Evolutionary conservation across 2,113 vertebrate genomes (phyloP), one percentile per base, ranked within the genome.

Genomic region (Sebastes fasciatus): DNA sequence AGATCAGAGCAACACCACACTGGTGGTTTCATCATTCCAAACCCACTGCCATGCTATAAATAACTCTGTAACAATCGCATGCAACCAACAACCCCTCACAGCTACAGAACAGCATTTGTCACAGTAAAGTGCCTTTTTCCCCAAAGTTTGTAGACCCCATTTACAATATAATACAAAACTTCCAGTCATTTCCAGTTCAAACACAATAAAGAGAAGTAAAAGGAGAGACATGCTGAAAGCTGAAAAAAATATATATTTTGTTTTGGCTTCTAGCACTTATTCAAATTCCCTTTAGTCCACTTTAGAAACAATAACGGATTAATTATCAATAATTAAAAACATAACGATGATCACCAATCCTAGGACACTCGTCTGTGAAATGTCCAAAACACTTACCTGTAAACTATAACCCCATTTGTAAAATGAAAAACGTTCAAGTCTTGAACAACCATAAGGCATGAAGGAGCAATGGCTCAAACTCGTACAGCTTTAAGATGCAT

Each of bases 21-120:
- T 40, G 57, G 63, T 79, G 58, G 5, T 62, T 80, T 79, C 46
- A 40, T 82, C 76, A 61, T 48, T 79, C 71, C 34, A 46, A 34
- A 67, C 61, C 80, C 67, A 77, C 69, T 64, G 67, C 72, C 87
- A 86, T 88, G 87, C 85, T 86, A 74, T 46, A 81, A 78, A 87
- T 72, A 77, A 69, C 51, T 69, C 34, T 62, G 14, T 40, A 79
- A 87, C 52, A 84, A 65, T 85, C 26, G 79, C 89, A 91, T 93
- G 92, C 92, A 89, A 63, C 80, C 70, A 84, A 65, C 65, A 46
- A 34, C 13, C 46, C 62, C 19, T 74, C 8, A 68, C 34, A 77
- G 67, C 49, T 60, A 57, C 69, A 64, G 16, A 81, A 71, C 43
- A 79, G 62, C 81, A 81, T 78, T 71, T 74, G 55, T 82, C 74